Base-by-base conservation (phyloP, 2,888 invertebrate genomes). In the Spodoptera picta region DNA sequence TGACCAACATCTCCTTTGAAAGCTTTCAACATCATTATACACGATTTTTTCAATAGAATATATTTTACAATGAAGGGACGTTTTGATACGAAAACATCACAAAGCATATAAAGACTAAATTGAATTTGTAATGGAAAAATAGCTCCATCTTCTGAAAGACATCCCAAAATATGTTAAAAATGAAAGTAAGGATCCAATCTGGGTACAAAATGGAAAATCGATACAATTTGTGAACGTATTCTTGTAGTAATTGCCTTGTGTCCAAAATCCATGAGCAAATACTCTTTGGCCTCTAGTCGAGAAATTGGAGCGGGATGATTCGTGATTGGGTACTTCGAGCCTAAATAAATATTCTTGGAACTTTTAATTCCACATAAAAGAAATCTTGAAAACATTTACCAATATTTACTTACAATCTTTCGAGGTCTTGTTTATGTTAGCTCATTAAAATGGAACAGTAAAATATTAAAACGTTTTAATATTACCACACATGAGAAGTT, bases 231-330 rank as follows among this genome's bases (percentile, higher is more conserved):
- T 24, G 49, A 52, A 36, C 19, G 19, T 52, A 36, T 54, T 42
- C 24, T 49, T 14, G 24, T 31, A 46, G 54, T 14, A 58, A 52
- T 48, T 19, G 43, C 42, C 58, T 56, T 47, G 53, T 60, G 36
- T 61, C 49, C 44, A 62, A 64, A 61, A 65, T 24, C 41, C 23
- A n/a, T 45, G 42, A 43, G 5, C 47, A 23, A 47, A 46, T 24
- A 42, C 48, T 48, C 5, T 9, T 45, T 50, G 49, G 71, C 23
- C 46, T 42, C 36, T 65, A 23, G 24, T n/a, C 12, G 41, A 61
- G 60, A 64, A 66, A 69, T 69, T 53, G 63, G 49, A 65, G 44
- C 54, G 63, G 14, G 14, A 64, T 63, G 73, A 54, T 19, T 66
- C 44, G 48, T 48, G 65, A 77, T 74, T 73, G 54, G 36, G 47